phyloP scores from a whole-genome alignment of 2,888 invertebrate species.

The Girardia tigrina region DNA sequence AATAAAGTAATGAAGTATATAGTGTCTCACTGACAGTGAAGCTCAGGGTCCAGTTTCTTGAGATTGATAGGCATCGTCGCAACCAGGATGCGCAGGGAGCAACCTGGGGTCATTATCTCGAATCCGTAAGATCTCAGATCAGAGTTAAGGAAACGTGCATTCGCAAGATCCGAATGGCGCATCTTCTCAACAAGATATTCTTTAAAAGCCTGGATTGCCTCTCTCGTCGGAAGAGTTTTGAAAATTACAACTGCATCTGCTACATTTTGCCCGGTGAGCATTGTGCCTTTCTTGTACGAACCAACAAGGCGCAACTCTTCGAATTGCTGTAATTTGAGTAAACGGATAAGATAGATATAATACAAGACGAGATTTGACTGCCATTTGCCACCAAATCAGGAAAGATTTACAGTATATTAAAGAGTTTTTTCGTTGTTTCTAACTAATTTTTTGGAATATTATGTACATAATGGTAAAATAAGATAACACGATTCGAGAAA shows the following conservation, averaged over 20 bases:
- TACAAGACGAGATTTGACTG: too few relatives aligned
- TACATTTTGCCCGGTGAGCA: conserved; percentile 81
- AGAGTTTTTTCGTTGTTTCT: too few relatives aligned
- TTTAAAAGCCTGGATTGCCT: conserved; percentile 78
- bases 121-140: conserved; percentile 33
- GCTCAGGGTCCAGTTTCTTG: conserved; percentile 75
- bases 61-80: conserved; percentile 85
- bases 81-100: conserved; percentile 75
- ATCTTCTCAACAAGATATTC: conserved; percentile 73
- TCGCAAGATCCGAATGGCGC: conserved; percentile 55
- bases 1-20: conserved; percentile 34
- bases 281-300: conserved; percentile 91
- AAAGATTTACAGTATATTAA: too few relatives aligned
- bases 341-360: too few relatives aligned
- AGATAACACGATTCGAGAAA: too few relatives aligned
- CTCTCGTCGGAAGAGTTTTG: conserved; percentile 78
- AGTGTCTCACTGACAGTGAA: conserved; percentile 55
- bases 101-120: conserved; percentile 52
- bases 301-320: conserved; percentile 91
- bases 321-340: too few relatives aligned
- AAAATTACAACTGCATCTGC: conserved; percentile 91
- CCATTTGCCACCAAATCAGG: too few relatives aligned
- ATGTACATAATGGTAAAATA: too few relatives aligned
- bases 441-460: too few relatives aligned
- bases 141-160: conserved; percentile 41